Evolutionary conservation across 2,113 vertebrate species (phyloP).

Genomic region (Amazona vittata): DNA sequence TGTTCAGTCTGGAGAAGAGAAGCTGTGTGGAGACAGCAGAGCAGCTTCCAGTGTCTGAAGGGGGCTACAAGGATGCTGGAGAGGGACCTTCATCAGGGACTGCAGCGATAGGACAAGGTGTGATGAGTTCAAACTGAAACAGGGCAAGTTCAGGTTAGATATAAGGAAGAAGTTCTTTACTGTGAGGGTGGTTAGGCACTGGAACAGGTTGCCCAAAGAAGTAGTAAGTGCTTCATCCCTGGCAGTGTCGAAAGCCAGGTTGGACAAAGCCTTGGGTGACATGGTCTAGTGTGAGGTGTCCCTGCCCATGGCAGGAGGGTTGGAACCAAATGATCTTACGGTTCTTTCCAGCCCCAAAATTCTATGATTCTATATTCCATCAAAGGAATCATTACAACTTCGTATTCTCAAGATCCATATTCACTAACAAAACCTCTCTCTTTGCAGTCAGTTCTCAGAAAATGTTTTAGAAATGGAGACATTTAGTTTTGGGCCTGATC

Average conservation of each 20-base stretch:
- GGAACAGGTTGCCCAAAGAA: neutral
- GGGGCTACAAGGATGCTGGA: neutral
- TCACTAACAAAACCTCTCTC: neutral
- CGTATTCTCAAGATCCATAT: neutral
- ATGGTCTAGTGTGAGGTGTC: neutral
- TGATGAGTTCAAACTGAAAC: neutral
- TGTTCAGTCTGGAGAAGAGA: neutral
- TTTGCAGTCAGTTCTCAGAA: neutral
- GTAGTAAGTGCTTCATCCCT: neutral
- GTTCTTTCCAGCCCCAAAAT: neutral
- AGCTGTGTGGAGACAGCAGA: neutral
- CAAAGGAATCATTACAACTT: neutral
- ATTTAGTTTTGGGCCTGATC: neutral
- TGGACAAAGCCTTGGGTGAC: neutral
- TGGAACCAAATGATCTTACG: neutral
- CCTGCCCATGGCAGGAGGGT: neutral
- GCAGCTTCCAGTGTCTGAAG: neutral
- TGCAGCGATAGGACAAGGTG: neutral
- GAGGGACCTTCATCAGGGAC: neutral
- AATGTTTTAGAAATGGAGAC: neutral
- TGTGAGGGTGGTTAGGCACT: neutral
- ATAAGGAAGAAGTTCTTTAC: neutral
- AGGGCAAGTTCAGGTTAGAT: neutral
- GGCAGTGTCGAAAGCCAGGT: neutral
- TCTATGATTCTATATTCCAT: neutral